phyloP scores from a whole-genome alignment of 2,888 invertebrate species.

The Brachypterus glaber region DNA sequence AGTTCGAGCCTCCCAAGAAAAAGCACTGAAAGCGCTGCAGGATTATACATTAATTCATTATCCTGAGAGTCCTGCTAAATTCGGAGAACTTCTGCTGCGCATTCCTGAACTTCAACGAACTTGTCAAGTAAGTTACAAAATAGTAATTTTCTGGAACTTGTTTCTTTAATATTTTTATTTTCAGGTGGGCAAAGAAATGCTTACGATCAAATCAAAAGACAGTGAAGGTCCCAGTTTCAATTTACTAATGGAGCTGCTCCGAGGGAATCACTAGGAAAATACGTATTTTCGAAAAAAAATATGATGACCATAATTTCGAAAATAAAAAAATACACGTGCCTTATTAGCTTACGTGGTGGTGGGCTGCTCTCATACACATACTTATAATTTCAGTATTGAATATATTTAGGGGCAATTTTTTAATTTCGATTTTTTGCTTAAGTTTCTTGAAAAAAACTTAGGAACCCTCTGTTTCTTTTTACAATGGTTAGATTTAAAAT shows the following conservation, averaged over 20 bases:
- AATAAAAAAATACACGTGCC: constrained; percentile 2
- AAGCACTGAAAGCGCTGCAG: constrained; percentile 83
- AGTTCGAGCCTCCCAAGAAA: constrained; percentile 88
- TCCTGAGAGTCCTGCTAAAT: constrained; percentile 88
- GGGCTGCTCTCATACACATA: constrained; percentile 24
- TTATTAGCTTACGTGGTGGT: constrained; percentile 28
- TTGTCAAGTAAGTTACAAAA: constrained; percentile 59
- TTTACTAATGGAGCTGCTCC: constrained; percentile 86
- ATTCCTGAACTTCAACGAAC: constrained; percentile 93
- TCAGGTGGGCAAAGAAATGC: constrained; percentile 87
- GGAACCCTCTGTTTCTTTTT: too few species aligned
- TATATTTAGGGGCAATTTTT: too few species aligned
- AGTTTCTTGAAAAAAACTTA: too few species aligned
- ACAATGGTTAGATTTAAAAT: too few species aligned
- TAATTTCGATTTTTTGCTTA: too few species aligned
- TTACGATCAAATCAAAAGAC: constrained; percentile 77
- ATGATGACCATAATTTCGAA: too few species aligned
- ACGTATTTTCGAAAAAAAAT: constrained; percentile 28
- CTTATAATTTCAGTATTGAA: too few species aligned
- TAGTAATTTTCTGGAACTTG: constrained; percentile 31
- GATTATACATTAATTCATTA: constrained; percentile 87
- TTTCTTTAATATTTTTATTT: constrained; percentile 29
- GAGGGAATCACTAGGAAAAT: constrained; percentile 70
- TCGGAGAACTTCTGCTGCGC: constrained; percentile 83
- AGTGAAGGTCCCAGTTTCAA: constrained; percentile 88